These are phyloP conservation scores for Tetramorium simillimum DNA, from an alignment of 1,140 invertebrate genomes.

Conservation along the genomic window DNA sequence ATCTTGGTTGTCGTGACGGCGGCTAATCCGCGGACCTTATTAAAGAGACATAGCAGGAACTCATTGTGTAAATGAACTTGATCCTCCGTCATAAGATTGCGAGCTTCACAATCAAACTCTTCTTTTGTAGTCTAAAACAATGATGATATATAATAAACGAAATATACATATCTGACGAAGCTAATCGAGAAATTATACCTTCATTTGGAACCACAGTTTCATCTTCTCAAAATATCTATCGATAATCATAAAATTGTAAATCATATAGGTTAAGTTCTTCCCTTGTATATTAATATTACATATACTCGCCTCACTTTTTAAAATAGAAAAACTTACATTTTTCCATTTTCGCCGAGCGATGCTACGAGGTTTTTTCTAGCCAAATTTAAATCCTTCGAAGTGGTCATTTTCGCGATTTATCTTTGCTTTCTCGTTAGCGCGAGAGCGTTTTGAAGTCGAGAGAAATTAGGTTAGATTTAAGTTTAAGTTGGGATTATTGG, in stretches of 20 bases:
- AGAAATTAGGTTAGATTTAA: background rate
- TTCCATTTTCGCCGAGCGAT: conserved; percentile 88
- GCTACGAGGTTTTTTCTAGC: conserved; percentile 88
- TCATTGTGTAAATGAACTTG: conserved; percentile 93
- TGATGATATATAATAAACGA: conserved; percentile 11
- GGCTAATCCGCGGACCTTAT: conserved; percentile 90
- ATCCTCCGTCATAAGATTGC: conserved; percentile 89
- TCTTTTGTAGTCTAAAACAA: conserved; percentile 89
- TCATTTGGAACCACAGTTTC: conserved; percentile 91
- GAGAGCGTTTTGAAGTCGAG: background rate
- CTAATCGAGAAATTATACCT: conserved; percentile 79
- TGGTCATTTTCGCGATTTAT: conserved; percentile 76
- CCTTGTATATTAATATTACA: background rate
- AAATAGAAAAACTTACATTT: conserved; percentile 76
- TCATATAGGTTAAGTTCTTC: conserved; percentile 4
- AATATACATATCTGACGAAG: background rate
- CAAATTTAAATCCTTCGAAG: conserved; percentile 82
- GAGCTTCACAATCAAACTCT: conserved; percentile 92
- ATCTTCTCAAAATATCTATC: conserved; percentile 89
- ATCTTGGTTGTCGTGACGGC: conserved; percentile 85
- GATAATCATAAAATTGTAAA: conserved; percentile 14
- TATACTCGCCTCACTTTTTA: background rate
- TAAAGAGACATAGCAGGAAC: conserved; percentile 92
- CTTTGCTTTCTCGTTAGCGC: too few relatives aligned
- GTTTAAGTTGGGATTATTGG: too few relatives aligned